Evolutionary conservation across 2,113 vertebrate genomes (phyloP).

Genomic region (Microtus oregoni): DNA sequence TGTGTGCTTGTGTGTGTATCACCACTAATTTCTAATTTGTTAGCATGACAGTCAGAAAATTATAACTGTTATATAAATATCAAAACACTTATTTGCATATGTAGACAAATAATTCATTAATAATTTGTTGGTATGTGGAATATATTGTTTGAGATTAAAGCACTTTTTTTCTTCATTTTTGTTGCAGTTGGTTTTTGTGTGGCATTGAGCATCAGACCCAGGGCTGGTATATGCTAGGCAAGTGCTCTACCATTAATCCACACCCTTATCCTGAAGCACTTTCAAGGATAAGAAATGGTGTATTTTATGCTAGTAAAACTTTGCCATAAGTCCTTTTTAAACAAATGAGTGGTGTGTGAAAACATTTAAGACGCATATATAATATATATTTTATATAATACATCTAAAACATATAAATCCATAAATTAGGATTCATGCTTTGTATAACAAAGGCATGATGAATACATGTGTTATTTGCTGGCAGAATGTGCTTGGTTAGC

Average conservation of each 20-base stretch:
- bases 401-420: conserved; percentile 13
- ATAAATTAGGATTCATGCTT: conserved; percentile 58
- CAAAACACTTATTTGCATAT: conserved; percentile 44
- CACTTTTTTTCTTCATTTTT: background rate
- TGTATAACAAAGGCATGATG: conserved; percentile 32
- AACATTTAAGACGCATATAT: background rate
- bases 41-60: conserved; percentile 4
- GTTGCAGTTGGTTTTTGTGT: background rate
- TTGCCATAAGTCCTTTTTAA: conserved; percentile 32
- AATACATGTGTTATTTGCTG: conserved; percentile 70
- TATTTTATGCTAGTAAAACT: conserved; percentile 18
- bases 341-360: conserved; percentile 24
- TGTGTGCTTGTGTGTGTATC: background rate
- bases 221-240: background rate
- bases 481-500: conserved; percentile 71
- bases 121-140: background rate
- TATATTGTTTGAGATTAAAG: background rate
- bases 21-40: conserved; percentile 18
- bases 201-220: background rate
- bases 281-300: background rate
- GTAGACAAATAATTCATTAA: background rate
- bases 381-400: background rate
- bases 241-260: background rate
- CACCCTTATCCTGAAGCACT: background rate
- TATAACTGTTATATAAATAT: conserved; percentile 31